Percentiles rank a stretch among this genome's conserved stretches.
Evolutionary conservation across 2,888 invertebrate species (phyloP).

Genomic region (Tachystola acroxantha): DNA sequence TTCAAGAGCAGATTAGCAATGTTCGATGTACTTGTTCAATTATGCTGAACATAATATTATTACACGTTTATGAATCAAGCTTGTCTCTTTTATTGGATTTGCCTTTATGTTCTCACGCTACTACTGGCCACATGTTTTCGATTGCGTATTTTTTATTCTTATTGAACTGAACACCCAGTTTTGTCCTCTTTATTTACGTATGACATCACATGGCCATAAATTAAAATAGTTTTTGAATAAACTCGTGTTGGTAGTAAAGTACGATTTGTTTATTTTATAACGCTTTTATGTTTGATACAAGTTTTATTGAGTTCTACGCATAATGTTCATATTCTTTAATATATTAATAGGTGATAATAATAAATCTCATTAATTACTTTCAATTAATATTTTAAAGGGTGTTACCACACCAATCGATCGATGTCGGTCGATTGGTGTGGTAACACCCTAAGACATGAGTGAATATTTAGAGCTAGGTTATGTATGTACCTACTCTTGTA

Average conservation of each 20-base stretch:
- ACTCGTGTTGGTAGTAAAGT: conserved; percentile 61
- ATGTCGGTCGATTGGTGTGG: too few species aligned
- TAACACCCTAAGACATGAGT: too few species aligned
- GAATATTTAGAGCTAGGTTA: too few species aligned
- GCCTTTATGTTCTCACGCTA: conserved; percentile 67
- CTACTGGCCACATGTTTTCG: conserved; percentile 66
- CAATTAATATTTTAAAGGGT: too few species aligned
- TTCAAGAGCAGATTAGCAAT: too few species aligned
- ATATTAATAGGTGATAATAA: too few species aligned
- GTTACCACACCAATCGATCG: too few species aligned
- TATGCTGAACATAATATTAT: conserved; percentile 17
- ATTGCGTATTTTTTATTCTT: conserved; percentile 61
- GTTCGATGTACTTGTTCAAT: conserved; percentile 8
- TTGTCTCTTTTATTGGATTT: conserved; percentile 50
- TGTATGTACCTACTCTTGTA: too few species aligned
- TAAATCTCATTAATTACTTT: too few species aligned
- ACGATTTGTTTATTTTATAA: conserved; percentile 60
- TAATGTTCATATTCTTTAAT: too few species aligned
- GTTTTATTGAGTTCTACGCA: too few species aligned
- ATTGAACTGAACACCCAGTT: conserved; percentile 38
- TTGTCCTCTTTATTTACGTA: conserved; percentile 23
- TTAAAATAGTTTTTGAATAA: conserved; percentile 62
- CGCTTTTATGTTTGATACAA: too few species aligned
- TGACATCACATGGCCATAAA: conserved; percentile 61
- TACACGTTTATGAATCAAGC: conserved; percentile 28